Evolutionary conservation across 2,888 invertebrate species (phyloP).

Genomic region (Neoascia interrupta): DNA sequence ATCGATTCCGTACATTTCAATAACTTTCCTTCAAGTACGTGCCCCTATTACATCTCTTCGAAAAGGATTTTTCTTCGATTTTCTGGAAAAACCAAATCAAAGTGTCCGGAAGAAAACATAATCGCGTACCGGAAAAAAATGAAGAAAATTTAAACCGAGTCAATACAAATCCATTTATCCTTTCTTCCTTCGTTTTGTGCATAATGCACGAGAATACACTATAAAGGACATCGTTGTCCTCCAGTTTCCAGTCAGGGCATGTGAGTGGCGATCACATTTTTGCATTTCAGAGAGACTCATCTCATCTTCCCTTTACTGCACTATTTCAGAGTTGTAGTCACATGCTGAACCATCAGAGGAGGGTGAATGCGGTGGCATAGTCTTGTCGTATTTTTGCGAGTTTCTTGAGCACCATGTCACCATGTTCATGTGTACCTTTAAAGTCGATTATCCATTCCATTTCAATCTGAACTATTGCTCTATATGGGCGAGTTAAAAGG

Average conservation of each 20-base stretch:
- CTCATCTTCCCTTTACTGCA: conserved; percentile 2
- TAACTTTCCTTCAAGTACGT: conserved; percentile 15
- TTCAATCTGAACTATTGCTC: conserved; percentile 70
- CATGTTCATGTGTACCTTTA: conserved; percentile 62
- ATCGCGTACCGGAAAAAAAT: conserved; percentile 31
- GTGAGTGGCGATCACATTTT: conserved; percentile 60
- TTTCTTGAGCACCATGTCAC: conserved; percentile 54
- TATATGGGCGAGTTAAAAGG: conserved; percentile 66
- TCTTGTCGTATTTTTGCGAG: conserved; percentile 30
- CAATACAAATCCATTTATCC: conserved; percentile 70
- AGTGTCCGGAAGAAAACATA: conserved; percentile 66
- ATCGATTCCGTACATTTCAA: conserved; percentile 7
- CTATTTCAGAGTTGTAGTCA: too few species aligned
- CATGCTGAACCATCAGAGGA: too few species aligned
- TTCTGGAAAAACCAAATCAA: conserved; percentile 62
- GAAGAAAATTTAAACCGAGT: conserved; percentile 63
- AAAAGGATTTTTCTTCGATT: not conserved
- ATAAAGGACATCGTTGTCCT: conserved; percentile 7
- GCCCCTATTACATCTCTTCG: conserved; percentile 26
- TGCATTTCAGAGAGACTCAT: conserved; percentile 52
- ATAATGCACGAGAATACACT: conserved; percentile 56
- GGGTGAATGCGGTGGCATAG: not conserved
- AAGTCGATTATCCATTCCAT: conserved; percentile 70
- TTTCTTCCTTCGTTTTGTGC: conserved; percentile 64
- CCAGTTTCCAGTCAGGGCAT: conserved; percentile 28